Evolutionary conservation across 2,113 vertebrate species (phyloP).

Genomic region (Phylloscopus trochilus): DNA sequence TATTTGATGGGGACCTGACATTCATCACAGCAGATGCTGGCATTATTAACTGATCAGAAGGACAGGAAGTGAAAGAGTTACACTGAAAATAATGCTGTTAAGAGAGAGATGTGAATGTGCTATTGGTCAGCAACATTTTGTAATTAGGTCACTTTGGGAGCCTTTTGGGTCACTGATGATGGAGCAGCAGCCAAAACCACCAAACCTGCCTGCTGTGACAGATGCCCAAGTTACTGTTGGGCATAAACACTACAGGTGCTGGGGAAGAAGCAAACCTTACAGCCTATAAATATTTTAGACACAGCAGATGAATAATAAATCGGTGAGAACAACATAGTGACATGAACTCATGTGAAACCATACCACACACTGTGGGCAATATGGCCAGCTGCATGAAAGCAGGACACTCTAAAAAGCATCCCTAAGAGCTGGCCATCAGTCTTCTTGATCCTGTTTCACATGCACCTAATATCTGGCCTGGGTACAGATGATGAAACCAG

Average conservation of each 20-base stretch:
- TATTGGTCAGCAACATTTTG: constrained; percentile 16
- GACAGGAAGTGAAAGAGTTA: background rate
- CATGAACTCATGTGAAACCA: constrained; percentile 55
- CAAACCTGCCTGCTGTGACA: constrained; percentile 10
- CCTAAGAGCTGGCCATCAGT: constrained; percentile 24
- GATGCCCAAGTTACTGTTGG: constrained; percentile 16
- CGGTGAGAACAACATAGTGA: constrained; percentile 46
- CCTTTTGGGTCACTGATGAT: background rate
- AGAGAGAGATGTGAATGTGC: background rate
- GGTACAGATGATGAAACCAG: background rate
- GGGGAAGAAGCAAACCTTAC: constrained; percentile 33
- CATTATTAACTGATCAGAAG: constrained; percentile 24
- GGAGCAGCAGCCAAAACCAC: background rate
- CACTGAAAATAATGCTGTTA: background rate
- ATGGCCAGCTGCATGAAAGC: constrained; percentile 41
- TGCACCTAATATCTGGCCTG: background rate
- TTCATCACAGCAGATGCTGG: background rate
- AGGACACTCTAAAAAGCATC: constrained; percentile 8
- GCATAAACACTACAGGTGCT: constrained; percentile 38
- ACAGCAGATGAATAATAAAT: constrained; percentile 64
- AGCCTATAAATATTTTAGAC: constrained; percentile 55
- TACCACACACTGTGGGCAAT: constrained; percentile 65
- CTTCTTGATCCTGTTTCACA: background rate
- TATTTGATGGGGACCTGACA: background rate
- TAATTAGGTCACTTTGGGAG: background rate